Base-by-base conservation (phyloP, 2,797 vertebrate genomes). In the Podargus strigoides region DNA sequence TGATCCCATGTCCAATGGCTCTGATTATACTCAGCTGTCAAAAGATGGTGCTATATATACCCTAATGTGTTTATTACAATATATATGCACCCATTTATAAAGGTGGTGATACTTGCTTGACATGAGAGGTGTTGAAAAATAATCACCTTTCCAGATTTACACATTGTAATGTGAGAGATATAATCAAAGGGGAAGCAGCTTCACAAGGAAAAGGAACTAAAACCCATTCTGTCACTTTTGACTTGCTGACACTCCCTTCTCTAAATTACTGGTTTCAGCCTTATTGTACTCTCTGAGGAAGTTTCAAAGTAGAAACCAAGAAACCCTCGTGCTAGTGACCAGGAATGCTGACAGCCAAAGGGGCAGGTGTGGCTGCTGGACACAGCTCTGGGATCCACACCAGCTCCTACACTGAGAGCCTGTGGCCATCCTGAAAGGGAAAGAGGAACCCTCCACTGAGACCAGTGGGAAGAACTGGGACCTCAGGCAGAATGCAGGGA, bases 181-280 rank as follows among this genome's bases (percentile, higher is more conserved):
- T 37, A 78, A 92, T 93, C 89, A 95, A 84, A 94, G 80, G 76
- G 85, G 89, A 95, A 78, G 47, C 59, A 17, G 82, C 62, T 91
- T 90, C 60, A 50, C 46, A 73, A 56, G 59, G 36, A 32, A 72
- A 73, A 39, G 50, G 76, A 85, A 86, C 18, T 86, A 78, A 83
- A 75, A 10, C 59, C 55, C 26, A 55, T 66, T 34, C 72, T 88
- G 85, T 47, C 87, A 82, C 74, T 87, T 37, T 21, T 78, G 87
- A 27, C 62, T 9, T 36, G 72, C 90, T 78, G 72, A 68, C 80
- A 39, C 50, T 59, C 55, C 88, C 56, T 11, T 20, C 60, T 50
- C 6, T 1, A 82, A 90, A 90, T 75, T 68, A 81, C 55, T 26
- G 78, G 6, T 93, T 94, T 83, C 72, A 70, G 69, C 49, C 49